Percentiles rank a stretch among this genome's conserved stretches.
These are phyloP conservation scores for Ischnus inquisitorius DNA, from an alignment of 2,888 invertebrate species.

Conservation along the genomic window DNA sequence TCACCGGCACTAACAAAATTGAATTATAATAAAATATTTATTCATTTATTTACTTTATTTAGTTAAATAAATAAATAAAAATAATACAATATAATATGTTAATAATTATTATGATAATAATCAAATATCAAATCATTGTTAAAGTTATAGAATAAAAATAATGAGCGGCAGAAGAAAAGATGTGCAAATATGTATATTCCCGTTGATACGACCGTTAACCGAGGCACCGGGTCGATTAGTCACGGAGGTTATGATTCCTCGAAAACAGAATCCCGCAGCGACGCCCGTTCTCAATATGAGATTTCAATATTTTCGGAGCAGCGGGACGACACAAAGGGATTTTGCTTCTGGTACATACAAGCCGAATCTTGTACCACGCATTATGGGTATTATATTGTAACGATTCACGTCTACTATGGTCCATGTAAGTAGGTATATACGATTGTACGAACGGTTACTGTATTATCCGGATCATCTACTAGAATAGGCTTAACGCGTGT, in stretches of 20 bases:
- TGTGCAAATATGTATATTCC: not conserved
- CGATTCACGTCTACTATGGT: conserved; percentile 55
- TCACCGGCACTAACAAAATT: too few relatives aligned
- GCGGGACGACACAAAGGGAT: not conserved
- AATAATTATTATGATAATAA: too few relatives aligned
- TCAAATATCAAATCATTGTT: too few relatives aligned
- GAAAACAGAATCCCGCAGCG: not conserved
- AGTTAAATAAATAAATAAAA: too few relatives aligned
- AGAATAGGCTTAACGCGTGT: conserved; percentile 70
- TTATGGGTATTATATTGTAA: conserved; percentile 36
- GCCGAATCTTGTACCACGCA: conserved; percentile 31
- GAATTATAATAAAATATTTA: too few relatives aligned
- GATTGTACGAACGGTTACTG: conserved; percentile 59
- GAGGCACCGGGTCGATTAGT: conserved; percentile 36
- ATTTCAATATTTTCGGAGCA: conserved; percentile 29
- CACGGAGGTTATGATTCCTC: conserved; percentile 25
- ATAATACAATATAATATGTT: not conserved
- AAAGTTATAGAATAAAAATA: not conserved
- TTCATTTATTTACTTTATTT: too few relatives aligned
- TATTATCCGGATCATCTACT: conserved; percentile 72
- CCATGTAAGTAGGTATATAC: conserved; percentile 66
- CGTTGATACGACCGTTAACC: not conserved
- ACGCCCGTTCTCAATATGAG: conserved; percentile 7
- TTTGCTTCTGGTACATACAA: conserved; percentile 5
- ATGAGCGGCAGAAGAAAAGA: not conserved